phyloP scores from a whole-genome alignment of 2,113 vertebrate genomes.

The Halichoerus grypus region DNA sequence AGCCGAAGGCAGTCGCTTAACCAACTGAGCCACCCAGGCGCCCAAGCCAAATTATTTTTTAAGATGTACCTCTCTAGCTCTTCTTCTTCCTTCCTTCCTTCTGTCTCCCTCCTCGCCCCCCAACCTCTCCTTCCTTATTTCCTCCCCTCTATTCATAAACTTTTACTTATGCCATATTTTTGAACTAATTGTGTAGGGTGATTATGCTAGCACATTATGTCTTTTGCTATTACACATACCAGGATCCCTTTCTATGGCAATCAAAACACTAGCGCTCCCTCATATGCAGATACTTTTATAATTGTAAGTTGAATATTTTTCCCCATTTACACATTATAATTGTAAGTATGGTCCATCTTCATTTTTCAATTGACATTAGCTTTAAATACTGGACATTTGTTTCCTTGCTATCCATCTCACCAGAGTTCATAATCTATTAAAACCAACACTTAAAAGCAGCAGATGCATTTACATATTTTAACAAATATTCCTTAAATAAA shows the following conservation, averaged over 20 bases:
- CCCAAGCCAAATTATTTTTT: slow-evolving; percentile 17
- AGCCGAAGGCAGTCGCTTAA: too few species aligned
- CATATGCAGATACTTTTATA: not conserved
- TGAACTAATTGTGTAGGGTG: not conserved
- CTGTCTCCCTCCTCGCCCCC: not conserved
- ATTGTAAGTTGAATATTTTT: slow-evolving; percentile 27
- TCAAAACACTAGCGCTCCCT: not conserved
- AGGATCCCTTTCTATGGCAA: slow-evolving; percentile 2
- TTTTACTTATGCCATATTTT: not conserved
- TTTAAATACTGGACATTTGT: slow-evolving; percentile 55
- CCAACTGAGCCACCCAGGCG: too few species aligned
- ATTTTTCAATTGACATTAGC: slow-evolving; percentile 50
- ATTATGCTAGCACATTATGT: not conserved
- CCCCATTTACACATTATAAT: slow-evolving; percentile 45
- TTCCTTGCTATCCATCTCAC: not conserved
- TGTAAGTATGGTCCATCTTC: slow-evolving; percentile 17
- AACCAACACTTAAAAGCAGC: slow-evolving; percentile 2
- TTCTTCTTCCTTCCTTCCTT: not conserved
- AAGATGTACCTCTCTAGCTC: not conserved
- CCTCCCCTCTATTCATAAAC: not conserved
- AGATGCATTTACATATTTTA: slow-evolving; percentile 39
- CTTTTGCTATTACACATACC: slow-evolving; percentile 19
- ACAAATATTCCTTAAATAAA: slow-evolving; percentile 32
- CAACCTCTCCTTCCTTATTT: not conserved
- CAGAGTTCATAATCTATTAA: slow-evolving; percentile 57